Evolutionary conservation across 2,797 vertebrate species (phyloP), one percentile per base, ranked within the genome.

Genomic region (Phalloptychus januarius): DNA sequence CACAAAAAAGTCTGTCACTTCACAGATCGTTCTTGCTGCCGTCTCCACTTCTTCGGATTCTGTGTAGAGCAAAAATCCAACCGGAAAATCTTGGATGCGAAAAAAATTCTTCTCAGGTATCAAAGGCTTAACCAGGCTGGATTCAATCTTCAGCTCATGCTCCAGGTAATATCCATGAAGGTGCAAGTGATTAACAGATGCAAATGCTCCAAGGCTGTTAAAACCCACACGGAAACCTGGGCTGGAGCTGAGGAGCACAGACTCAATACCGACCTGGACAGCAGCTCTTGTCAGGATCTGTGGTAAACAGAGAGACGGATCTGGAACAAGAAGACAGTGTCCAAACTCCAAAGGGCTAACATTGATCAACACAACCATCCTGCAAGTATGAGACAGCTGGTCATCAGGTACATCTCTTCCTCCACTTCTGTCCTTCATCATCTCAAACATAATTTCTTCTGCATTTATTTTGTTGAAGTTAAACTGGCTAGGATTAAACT

Each of bases 161-260:
- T 89, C 48, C 77, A 99, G 85, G 89, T 98, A 99, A 79, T 97
- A 97, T 8, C 95, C 96, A 15, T 99, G 98, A 0, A 99, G 91
- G 78, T 99, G 98, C 15, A 98, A 92, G 81, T 98, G 98, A 92
- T 99, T 99, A 74, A 99, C 96, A 0, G 98, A 99, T 15, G 98
- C 97, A 85, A 96, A 95, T 1, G 93, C 98, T 0, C 97, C 97
- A 0, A 99, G 95, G 79, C 98, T 97, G 91, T 99, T 99, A 87
- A 99, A 99, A 1, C 98, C 98, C 0, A 98, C 92, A 0, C 96
- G 92, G 88, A 97, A 97, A n/a, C 95, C 95, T 0, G 96, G 97
- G 75, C 97, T 93, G 0, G 92, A 83, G 81, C 98, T 99, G 42
- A 99, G 93, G n/a, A 99, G 92, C 12, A 97, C 92, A 0, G 95